Conservation (phyloP, 2,113 vertebrate species). For the Cariama cristata region DNA sequence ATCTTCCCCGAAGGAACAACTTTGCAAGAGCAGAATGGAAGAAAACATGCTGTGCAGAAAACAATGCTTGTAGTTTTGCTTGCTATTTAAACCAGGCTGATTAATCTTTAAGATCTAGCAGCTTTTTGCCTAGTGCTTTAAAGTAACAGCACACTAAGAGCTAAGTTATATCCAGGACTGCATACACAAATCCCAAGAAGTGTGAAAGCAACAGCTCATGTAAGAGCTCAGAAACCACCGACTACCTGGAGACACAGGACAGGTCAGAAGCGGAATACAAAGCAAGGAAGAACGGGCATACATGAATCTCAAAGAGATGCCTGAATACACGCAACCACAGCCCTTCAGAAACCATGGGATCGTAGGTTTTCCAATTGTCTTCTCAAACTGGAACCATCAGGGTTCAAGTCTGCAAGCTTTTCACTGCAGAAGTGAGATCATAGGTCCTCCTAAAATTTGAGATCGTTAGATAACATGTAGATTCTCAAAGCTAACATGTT, state of each 20-base stretch:
- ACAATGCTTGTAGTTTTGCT: not conserved
- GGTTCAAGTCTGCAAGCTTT: not conserved
- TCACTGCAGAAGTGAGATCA: not conserved
- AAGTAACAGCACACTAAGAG: not conserved
- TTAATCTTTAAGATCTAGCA: conserved; percentile 27
- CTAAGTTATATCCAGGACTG: not conserved
- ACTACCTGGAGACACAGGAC: not conserved
- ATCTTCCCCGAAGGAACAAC: conserved; percentile 41
- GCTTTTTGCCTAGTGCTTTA: not conserved
- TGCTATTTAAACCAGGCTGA: not conserved
- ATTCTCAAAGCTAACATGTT: not conserved
- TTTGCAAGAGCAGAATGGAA: not conserved
- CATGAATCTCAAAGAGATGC: not conserved
- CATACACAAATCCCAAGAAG: not conserved
- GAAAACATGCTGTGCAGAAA: not conserved
- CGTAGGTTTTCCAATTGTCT: not conserved
- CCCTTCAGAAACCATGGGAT: accelerated
- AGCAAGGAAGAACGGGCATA: not conserved
- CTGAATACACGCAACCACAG: not conserved
- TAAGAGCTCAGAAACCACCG: not conserved
- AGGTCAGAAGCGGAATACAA: not conserved
- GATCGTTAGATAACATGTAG: not conserved
- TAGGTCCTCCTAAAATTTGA: not conserved
- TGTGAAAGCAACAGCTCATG: not conserved
- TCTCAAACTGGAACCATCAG: not conserved